Percentiles rank a stretch among this genome's conserved stretches.
Evolutionary conservation across 1,140 invertebrate genomes (phyloP).

Genomic region (Ruditapes philippinarum): DNA sequence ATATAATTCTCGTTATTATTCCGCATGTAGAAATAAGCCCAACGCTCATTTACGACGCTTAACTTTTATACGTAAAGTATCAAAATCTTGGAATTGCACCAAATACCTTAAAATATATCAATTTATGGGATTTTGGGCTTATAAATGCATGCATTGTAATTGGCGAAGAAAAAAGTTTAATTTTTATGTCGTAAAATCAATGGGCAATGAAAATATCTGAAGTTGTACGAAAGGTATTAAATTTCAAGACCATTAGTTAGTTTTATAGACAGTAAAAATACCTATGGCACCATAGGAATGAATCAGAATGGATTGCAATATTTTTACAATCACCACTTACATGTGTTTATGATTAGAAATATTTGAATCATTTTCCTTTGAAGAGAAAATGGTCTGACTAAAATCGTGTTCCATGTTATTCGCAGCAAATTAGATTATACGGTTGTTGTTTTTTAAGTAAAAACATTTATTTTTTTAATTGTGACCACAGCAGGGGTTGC

Average conservation of each 20-base stretch:
- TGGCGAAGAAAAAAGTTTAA: background rate
- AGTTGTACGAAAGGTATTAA: background rate
- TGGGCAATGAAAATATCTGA: background rate
- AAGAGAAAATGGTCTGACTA: too few relatives aligned
- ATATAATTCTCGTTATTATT: background rate
- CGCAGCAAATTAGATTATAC: too few relatives aligned
- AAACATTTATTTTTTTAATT: too few relatives aligned
- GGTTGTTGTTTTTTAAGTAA: too few relatives aligned
- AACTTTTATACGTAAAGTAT: background rate
- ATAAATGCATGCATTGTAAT: constrained; percentile 18
- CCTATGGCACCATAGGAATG: background rate
- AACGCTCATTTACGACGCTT: background rate
- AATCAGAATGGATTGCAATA: background rate
- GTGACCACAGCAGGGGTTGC: too few relatives aligned
- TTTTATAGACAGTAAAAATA: background rate
- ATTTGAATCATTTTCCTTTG: too few relatives aligned
- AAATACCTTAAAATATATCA: constrained; percentile 28
- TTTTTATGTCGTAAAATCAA: background rate
- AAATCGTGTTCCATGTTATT: too few relatives aligned
- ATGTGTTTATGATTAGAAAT: too few relatives aligned
- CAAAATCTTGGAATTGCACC: constrained; percentile 28
- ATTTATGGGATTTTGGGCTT: background rate
- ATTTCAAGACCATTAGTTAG: background rate
- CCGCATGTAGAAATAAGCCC: too few relatives aligned
- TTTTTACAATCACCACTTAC: too few relatives aligned